Percentiles rank a stretch among this genome's conserved stretches.
Conservation (phyloP, 2,113 vertebrate genomes). For the Astur gentilis region DNA sequence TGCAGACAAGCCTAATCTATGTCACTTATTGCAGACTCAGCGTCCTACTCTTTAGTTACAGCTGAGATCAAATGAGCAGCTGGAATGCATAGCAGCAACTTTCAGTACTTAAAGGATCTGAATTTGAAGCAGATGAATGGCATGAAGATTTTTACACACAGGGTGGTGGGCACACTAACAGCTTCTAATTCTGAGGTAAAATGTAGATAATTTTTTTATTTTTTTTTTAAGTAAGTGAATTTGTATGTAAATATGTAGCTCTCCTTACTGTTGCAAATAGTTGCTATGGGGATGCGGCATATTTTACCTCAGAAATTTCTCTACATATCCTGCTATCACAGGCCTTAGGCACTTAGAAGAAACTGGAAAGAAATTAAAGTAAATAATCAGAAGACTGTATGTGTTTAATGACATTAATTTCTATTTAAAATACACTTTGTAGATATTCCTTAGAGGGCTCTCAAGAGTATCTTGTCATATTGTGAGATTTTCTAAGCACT, state of each 20-base stretch:
- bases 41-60: not conserved
- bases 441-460: not conserved
- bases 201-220: not conserved
- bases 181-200: not conserved
- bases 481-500: slow-evolving; percentile 34
- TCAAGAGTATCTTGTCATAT: not conserved
- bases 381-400: not conserved
- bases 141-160: not conserved
- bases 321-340: not conserved
- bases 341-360: not conserved
- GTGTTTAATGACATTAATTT: slow-evolving; percentile 2
- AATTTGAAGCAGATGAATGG: not conserved
- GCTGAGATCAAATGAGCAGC: not conserved
- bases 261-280: not conserved
- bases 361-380: slow-evolving; percentile 1
- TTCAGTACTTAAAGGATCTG: not conserved
- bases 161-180: not conserved
- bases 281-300: not conserved
- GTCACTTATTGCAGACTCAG: not conserved
- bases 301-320: not conserved
- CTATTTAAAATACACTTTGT: slow-evolving; percentile 2
- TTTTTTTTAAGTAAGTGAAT: not conserved
- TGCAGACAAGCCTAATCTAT: fast-evolving
- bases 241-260: not conserved
- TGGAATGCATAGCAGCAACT: not conserved